Base-by-base conservation (phyloP, 2,113 vertebrate species). In the Cathartes aura region DNA sequence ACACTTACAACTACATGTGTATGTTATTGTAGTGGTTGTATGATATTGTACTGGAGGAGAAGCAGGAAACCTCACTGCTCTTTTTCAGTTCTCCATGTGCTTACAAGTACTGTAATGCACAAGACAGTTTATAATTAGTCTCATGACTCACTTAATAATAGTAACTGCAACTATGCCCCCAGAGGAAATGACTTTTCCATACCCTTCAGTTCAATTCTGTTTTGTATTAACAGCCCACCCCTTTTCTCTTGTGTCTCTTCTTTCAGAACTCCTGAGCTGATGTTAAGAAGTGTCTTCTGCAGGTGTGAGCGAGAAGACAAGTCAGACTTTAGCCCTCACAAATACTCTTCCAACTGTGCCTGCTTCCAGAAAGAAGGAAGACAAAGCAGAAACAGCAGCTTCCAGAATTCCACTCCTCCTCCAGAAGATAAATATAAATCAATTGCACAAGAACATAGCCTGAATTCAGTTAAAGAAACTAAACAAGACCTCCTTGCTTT, bases 121-220 rank as follows among this genome's bases (percentile, higher is more conserved):
- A 53, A 58, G 47, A 74, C 63, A 90, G 68, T 93, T 93, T 97
- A 98, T 95, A 97, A 97, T 98, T 98, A 98, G 97, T 40, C 96
- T 63, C 88, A 86, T 97, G 97, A 98, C 78, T 98, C 94, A 79
- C 63, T 82, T 55, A 86, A 20, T 66, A 82, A 90, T 93, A 45
- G 89, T 94, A 81, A 70, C 63, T 73, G 67, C 55, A 95, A 45
- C 87, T 89, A 47, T 79, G 48, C 75, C 89, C 92, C 91, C 78
- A 26, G 42, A 94, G 76, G 90, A 97, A 94, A 93, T 92, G 22
- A 68, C 84, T 94, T 96, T 89, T 89, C 74, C 66, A 87, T 92
- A 89, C n/a, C 19, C 72, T 89, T 73, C 12, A 2, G 26, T 84
- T 81, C 27, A 73, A 18, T 78, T 55, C 60, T 72, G 73, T 36